Base-by-base conservation (phyloP, 1,140 invertebrate species). In the Potamilus streckersoni region DNA sequence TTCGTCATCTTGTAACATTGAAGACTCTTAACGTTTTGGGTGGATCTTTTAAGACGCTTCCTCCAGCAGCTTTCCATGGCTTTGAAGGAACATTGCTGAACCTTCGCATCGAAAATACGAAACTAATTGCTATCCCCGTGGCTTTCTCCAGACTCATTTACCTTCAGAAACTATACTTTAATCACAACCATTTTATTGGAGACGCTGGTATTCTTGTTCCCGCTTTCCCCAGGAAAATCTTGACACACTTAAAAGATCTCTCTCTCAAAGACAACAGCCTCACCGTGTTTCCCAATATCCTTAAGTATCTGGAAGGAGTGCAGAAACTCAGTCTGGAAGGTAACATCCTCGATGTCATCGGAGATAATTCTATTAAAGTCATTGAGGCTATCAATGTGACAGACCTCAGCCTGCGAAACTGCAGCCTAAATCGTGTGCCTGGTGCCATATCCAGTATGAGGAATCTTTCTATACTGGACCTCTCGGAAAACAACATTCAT, bases 101-200 rank as follows among this genome's bases (percentile, higher is more conserved):
- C 23, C 56, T 77, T 27, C 63, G 70, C 16, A 77, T 77, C 17
- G 70, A 77, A 38, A 23, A 77, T 60, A 77, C 75, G 13, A 65
- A 77, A 11, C 58, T 77, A 16, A 77, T 77, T 31, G 75, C 75
- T 11, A 17, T 77, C 15, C 75, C 75, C 2, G 38, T 77, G 16
- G 75, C 75, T 15, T 20, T 77, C 2, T 56, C 75, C 14, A 66
- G 65, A 62, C 65, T 77, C 15, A 20, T 70, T 17, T 77, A 63
- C 61, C 66, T 77, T 5, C 55, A 71, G 11, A 66, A 11, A 17
- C 56, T 77, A 59, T 57, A 77, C 38, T 72, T 77, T 31, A 70
- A 77, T 49, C 75, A 77, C 57, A 77, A 77, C n/a, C 75, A 77
- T 56, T n/a, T 67, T 11, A 72, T 77, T 23, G 70, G 70, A 19